A percentile compares a stretch with the other conserved stretches of the same genome.
Conservation (phyloP, 2,888 invertebrate species). For the Ormyrus nitidulus region DNA sequence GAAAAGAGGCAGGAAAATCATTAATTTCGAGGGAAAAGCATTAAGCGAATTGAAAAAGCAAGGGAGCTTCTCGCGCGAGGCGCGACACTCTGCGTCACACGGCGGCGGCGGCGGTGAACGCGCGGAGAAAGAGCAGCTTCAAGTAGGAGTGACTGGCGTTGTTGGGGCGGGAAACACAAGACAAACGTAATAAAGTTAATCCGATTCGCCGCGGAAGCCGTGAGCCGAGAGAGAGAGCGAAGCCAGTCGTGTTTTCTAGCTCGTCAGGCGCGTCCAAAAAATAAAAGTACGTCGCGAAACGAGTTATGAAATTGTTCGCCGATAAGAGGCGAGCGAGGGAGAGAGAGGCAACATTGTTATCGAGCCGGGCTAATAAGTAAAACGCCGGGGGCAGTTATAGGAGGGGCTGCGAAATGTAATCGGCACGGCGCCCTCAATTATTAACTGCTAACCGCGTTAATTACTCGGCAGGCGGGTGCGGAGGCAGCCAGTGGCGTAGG, state of each 20-base stretch:
- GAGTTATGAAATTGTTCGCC: no score
- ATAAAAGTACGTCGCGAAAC: no score
- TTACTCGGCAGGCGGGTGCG: conserved; percentile 62
- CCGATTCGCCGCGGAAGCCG: conserved; percentile 67
- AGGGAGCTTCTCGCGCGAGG: no score
- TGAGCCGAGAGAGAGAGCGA: conserved; percentile 45
- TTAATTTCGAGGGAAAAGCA: conserved; percentile 12
- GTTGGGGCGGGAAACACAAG: conserved; percentile 71
- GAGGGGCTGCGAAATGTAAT: conserved; percentile 69
- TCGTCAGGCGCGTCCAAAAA: no score
- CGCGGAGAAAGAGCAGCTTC: conserved; percentile 47
- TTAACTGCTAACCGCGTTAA: conserved; percentile 74
- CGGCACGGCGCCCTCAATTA: conserved; percentile 73
- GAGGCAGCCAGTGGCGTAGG: conserved; percentile 64
- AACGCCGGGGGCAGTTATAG: background rate
- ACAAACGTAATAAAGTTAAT: conserved; percentile 75
- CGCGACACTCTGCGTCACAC: no score
- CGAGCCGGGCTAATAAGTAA: conserved; percentile 58
- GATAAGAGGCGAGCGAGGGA: conserved; percentile 42
- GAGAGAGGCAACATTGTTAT: conserved; percentile 41
- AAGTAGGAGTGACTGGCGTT: conserved; percentile 64
- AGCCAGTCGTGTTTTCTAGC: no score
- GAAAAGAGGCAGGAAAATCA: conserved; percentile 69
- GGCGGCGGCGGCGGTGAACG: no score
- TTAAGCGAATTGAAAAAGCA: no score